Evolutionary conservation across 2,797 vertebrate species (phyloP).

Genomic region (Xiphophorus birchmanni): DNA sequence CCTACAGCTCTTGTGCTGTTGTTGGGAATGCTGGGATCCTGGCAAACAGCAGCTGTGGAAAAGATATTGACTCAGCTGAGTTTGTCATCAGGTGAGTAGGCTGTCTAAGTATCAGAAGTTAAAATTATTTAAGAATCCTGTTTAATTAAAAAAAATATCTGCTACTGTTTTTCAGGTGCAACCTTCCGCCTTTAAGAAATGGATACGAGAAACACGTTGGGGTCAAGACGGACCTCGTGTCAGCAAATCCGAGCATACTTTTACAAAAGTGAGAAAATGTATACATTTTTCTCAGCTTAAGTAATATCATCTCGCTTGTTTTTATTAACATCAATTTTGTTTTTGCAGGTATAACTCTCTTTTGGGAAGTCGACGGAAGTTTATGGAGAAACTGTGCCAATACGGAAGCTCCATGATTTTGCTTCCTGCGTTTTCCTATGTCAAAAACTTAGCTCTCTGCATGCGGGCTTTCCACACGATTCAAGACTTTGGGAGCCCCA

Average conservation of each 20-base stretch:
- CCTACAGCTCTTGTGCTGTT: constrained; percentile 85
- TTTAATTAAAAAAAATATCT: background rate
- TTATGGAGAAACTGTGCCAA: constrained; percentile 5
- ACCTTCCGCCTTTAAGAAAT: constrained; percentile 1
- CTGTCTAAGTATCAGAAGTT: background rate
- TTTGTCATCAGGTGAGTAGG: background rate
- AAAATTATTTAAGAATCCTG: background rate
- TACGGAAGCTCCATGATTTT: background rate
- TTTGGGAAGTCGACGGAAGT: background rate
- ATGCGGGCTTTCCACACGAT: background rate
- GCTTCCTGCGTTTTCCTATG: background rate
- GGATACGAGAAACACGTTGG: background rate
- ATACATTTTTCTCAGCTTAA: background rate
- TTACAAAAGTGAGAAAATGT: background rate
- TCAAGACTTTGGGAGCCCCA: background rate
- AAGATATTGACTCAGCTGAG: background rate
- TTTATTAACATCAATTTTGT: background rate
- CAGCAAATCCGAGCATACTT: background rate
- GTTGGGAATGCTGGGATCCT: constrained; percentile 91
- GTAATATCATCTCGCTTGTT: background rate
- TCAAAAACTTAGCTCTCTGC: background rate
- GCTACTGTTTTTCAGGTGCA: background rate
- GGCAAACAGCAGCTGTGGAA: constrained; percentile 37
- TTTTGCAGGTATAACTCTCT: background rate
- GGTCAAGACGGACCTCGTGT: background rate